Percentiles rank a stretch among this genome's conserved stretches.
These are phyloP conservation scores for Drusus annulatus DNA, from an alignment of 1,140 invertebrate species.

Conservation along the genomic window DNA sequence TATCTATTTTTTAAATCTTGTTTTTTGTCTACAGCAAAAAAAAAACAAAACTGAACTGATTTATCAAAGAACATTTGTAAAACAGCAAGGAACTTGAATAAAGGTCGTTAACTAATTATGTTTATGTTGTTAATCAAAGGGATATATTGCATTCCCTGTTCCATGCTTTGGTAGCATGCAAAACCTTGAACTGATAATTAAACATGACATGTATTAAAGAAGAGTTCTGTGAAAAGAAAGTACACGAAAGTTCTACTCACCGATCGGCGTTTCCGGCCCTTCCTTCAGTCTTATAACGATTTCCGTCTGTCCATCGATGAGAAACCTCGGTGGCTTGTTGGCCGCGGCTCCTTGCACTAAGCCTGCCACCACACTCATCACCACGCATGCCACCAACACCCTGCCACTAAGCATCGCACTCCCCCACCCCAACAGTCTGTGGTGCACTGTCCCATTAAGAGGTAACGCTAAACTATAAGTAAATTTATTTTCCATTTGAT, in stretches of 20 bases:
- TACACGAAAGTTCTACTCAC: conserved; percentile 71
- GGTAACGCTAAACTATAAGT: conserved; percentile 9
- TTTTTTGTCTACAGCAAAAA: no score
- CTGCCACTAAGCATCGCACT: neutral
- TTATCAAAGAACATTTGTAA: no score
- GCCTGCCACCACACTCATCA: conserved; percentile 7
- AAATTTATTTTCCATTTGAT: conserved; percentile 27
- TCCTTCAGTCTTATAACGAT: conserved; percentile 91
- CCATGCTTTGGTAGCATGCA: no score
- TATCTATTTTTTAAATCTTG: no score
- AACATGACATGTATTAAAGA: no score
- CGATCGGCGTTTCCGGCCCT: conserved; percentile 87
- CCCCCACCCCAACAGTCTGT: neutral
- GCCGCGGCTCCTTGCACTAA: conserved; percentile 61
- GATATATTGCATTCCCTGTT: no score
- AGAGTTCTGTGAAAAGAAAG: neutral
- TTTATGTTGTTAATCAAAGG: no score
- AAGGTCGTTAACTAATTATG: no score
- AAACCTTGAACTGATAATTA: no score
- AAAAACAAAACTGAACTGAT: no score
- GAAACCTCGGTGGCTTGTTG: conserved; percentile 86
- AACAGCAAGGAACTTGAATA: no score
- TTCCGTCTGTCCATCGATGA: conserved; percentile 90
- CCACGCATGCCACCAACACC: conserved; percentile 9
- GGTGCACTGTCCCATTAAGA: neutral